Evolutionary conservation across 2,113 vertebrate species (phyloP), one percentile per base, ranked within the genome.

Genomic region (Platycercus adscitus): DNA sequence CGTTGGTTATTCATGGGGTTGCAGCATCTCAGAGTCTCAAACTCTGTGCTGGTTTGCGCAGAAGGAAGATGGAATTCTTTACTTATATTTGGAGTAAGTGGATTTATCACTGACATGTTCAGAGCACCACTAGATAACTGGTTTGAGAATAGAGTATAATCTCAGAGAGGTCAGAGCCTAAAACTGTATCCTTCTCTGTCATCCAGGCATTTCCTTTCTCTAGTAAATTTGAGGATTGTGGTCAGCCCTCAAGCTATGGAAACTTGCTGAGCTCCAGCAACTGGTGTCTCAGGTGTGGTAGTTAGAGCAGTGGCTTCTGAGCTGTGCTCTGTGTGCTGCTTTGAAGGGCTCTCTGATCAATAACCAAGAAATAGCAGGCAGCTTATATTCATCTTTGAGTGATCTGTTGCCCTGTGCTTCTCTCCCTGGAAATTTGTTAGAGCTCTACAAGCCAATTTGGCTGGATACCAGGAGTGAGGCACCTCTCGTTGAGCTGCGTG

Each of bases 1-100:
- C 21, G 3, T 31, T 55, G 35, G 9, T 35, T 49, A 18, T 24
- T 81, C 31, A 33, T 2, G 4, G 66, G 63, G 25, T 9, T 83
- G 63, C 19, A 41, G 81, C 55, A 8, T n/a, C 65, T 70, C 28
- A 11, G 33, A 25, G 4, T 72, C 65, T 64, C 20, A 47, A 7
- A 8, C 58, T 78, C 26, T 20, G 9, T 3, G 0, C 31, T 81
- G 60, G 31, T 78, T 78, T 84, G 33, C 13, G 1, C 21, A 33
- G 71, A 20, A 44, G 44, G 63, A 55, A 17, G n/a, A 31, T 0
- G 4, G 7, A 23, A 52, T 43, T 43, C 64, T 72, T 33, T 31
- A 3, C 0, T 1, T 14, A 4, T 3, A 1, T 7, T 49, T 61
- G 44, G 31, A 39, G 33, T 2, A 25, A 35, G 21, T 6, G 43